Percentiles rank a stretch among this genome's conserved stretches.
These are phyloP conservation scores for Rhinoderma darwinii DNA, from an alignment of 2,113 vertebrate genomes.

Conservation along the genomic window DNA sequence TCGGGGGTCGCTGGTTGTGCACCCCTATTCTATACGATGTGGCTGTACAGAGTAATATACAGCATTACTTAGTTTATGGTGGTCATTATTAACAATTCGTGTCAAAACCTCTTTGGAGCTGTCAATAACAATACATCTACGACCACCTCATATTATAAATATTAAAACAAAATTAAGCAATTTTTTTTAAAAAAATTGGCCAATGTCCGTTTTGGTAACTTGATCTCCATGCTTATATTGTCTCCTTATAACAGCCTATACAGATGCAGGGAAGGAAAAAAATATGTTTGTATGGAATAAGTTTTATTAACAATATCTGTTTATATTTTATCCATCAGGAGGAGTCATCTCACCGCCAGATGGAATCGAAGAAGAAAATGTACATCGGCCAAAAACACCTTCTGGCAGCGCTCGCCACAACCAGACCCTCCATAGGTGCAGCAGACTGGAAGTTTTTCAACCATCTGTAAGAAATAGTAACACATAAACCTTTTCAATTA, in stretches of 20 bases:
- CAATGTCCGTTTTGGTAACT: no score
- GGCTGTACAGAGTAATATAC: no score
- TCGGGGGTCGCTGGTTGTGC: background rate
- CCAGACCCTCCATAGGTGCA: slow-evolving; percentile 83
- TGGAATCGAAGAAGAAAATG: slow-evolving; percentile 71
- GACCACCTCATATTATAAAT: background rate
- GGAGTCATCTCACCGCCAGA: slow-evolving; percentile 68
- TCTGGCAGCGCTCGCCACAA: slow-evolving; percentile 77
- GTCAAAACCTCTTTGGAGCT: background rate
- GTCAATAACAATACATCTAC: background rate
- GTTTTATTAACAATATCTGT: background rate
- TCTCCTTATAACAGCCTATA: no score
- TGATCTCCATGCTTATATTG: no score
- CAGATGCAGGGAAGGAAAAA: no score
- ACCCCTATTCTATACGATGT: background rate
- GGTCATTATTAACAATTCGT: background rate
- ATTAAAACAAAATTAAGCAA: background rate
- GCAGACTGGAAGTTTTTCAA: slow-evolving; percentile 87
- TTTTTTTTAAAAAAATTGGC: no score
- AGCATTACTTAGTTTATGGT: background rate
- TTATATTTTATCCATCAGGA: slow-evolving; percentile 68
- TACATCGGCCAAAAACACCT: slow-evolving; percentile 80
- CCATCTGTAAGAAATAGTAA: slow-evolving; percentile 81
- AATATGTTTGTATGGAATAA: background rate
- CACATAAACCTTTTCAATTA: background rate